A percentile compares a stretch with the other conserved stretches of the same genome.
phyloP scores from a whole-genome alignment of 2,888 invertebrate species.

The Latrodectus hesperus region DNA sequence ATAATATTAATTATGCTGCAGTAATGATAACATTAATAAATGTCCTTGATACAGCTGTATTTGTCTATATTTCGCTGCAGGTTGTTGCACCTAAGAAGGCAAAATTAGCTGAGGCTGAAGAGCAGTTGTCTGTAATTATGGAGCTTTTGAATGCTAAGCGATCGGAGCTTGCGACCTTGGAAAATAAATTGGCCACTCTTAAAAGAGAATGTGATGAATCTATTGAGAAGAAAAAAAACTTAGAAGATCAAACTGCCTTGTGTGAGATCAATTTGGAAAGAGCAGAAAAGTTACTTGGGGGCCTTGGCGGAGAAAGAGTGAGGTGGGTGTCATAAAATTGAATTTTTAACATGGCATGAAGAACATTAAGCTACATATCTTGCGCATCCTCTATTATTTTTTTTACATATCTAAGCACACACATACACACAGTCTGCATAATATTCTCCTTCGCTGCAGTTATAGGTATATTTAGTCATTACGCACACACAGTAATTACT shows the following conservation, averaged over 20 bases:
- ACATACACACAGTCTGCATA: no score
- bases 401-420: no score
- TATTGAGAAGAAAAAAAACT: slow-evolving; percentile 94
- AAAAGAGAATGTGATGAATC: slow-evolving; percentile 97
- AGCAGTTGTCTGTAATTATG: slow-evolving; percentile 81
- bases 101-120: slow-evolving; percentile 70
- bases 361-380: no score
- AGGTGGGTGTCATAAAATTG: slow-evolving; percentile 77
- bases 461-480: no score
- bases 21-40: no score
- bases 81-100: slow-evolving; percentile 90
- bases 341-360: no score
- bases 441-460: no score
- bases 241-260: slow-evolving; percentile 93
- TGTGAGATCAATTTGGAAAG: slow-evolving; percentile 91
- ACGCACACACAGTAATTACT: no score
- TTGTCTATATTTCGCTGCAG: slow-evolving; percentile 71
- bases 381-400: no score
- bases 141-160: slow-evolving; percentile 93
- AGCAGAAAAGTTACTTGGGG: slow-evolving; percentile 91
- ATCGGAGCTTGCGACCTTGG: slow-evolving; percentile 88
- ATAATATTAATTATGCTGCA: no score
- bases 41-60: no score
- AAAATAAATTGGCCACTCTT: slow-evolving; percentile 89
- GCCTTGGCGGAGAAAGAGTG: slow-evolving; percentile 91